These are phyloP conservation scores for Xylocampa areola DNA, from an alignment of 2,888 invertebrate species.

Conservation along the genomic window DNA sequence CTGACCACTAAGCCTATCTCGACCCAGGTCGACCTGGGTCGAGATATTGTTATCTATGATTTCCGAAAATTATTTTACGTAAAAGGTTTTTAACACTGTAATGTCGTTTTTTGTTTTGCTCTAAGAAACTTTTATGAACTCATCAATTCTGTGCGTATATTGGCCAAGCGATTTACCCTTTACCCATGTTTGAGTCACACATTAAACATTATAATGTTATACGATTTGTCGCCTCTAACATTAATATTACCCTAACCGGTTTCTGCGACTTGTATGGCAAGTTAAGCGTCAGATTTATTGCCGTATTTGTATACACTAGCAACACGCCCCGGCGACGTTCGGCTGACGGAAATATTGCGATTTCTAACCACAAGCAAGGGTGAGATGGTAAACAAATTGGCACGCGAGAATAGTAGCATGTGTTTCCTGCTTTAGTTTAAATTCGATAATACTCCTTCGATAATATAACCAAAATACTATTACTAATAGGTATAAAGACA, in stretches of 20 bases:
- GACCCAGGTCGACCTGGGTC: too few relatives aligned
- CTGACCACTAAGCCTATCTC: too few relatives aligned
- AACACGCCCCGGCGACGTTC: constrained; percentile 30
- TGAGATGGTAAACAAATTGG: constrained; percentile 36
- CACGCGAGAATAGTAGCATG: not conserved
- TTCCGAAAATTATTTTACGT: too few relatives aligned
- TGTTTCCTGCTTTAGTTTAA: too few relatives aligned
- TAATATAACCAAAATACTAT: too few relatives aligned
- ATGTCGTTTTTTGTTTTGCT: too few relatives aligned
- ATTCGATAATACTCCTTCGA: too few relatives aligned
- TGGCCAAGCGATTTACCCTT: constrained; percentile 28
- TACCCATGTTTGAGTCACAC: constrained; percentile 33
- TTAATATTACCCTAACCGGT: constrained; percentile 42
- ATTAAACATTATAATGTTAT: constrained; percentile 37
- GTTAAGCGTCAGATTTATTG: constrained; percentile 47
- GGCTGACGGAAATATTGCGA: constrained; percentile 35
- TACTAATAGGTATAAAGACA: too few relatives aligned
- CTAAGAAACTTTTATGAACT: too few relatives aligned
- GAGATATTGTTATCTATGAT: too few relatives aligned
- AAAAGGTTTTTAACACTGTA: too few relatives aligned
- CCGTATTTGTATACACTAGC: constrained; percentile 42
- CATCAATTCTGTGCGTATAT: constrained; percentile 11
- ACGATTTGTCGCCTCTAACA: constrained; percentile 40
- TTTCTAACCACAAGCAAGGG: constrained; percentile 25
- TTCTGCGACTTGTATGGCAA: constrained; percentile 30